Percentiles rank a stretch among this genome's conserved stretches.
Evolutionary conservation across 2,797 vertebrate species (phyloP).

Genomic region (Cygnus olor): DNA sequence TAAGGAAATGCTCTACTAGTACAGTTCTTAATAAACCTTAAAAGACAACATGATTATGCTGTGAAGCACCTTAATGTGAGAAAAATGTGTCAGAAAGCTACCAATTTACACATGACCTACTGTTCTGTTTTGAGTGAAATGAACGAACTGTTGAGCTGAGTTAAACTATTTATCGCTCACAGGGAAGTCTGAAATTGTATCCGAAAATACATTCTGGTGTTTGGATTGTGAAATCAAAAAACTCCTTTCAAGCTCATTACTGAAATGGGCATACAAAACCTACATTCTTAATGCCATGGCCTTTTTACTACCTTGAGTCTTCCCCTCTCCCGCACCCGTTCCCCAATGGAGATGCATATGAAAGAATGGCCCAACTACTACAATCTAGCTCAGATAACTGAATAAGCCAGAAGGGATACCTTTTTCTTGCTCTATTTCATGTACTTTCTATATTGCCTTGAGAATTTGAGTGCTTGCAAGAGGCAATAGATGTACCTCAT

Average conservation of each 20-base stretch:
- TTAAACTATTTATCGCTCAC: neutral
- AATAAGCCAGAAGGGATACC: neutral
- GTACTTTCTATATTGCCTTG: neutral
- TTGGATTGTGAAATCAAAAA: neutral
- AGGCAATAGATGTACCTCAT: neutral
- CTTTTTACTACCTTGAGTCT: neutral
- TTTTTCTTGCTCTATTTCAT: neutral
- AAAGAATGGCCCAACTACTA: neutral
- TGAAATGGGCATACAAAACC: neutral
- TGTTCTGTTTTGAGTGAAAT: neutral
- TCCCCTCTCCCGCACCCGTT: too few species aligned
- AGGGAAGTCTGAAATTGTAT: neutral
- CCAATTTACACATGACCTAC: neutral
- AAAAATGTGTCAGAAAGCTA: neutral
- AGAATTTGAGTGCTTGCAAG: neutral
- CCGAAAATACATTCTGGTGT: neutral
- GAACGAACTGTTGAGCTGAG: fast-evolving
- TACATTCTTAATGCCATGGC: neutral
- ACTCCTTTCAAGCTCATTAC: neutral
- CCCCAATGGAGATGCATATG: neutral
- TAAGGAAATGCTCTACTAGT: neutral
- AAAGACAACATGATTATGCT: neutral
- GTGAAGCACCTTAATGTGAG: neutral
- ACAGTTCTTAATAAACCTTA: neutral
- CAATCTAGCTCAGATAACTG: neutral